Percentiles rank a stretch among this genome's conserved stretches.
phyloP scores from a whole-genome alignment of 2,888 invertebrate genomes.

The Portevinia maculata region DNA sequence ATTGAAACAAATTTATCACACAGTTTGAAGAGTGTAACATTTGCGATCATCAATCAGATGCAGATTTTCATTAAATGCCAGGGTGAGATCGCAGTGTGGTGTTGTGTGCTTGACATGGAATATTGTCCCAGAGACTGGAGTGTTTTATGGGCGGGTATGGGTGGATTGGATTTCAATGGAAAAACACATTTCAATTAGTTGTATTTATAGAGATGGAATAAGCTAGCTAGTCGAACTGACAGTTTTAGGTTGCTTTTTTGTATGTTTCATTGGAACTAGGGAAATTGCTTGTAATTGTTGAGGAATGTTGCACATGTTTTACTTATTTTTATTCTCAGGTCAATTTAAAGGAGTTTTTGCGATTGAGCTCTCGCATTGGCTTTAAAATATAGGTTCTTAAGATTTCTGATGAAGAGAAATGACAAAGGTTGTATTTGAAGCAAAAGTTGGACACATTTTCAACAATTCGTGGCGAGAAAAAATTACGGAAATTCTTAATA shows the following conservation, averaged over 20 bases:
- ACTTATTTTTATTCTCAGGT: background rate
- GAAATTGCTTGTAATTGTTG: constrained; percentile 24
- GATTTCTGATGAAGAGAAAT: too few relatives aligned
- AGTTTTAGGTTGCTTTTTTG: constrained; percentile 22
- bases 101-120: constrained; percentile 10
- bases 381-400: too few relatives aligned
- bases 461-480: too few relatives aligned
- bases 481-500: too few relatives aligned
- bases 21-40: constrained; percentile 58
- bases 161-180: constrained; percentile 61
- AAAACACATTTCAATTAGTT: constrained; percentile 63
- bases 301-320: constrained; percentile 12
- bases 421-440: too few relatives aligned
- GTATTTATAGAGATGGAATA: constrained; percentile 52
- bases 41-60: constrained; percentile 70
- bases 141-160: constrained; percentile 13
- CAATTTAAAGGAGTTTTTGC: background rate
- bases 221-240: constrained; percentile 15
- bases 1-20: constrained; percentile 65
- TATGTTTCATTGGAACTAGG: constrained; percentile 35
- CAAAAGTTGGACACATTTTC: too few relatives aligned
- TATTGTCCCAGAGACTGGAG: constrained; percentile 19
- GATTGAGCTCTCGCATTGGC: too few relatives aligned
- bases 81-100: background rate
- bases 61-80: constrained; percentile 52